These are phyloP conservation scores for Drosophila athabasca DNA, from an alignment of 1,140 invertebrate species.

Conservation along the genomic window DNA sequence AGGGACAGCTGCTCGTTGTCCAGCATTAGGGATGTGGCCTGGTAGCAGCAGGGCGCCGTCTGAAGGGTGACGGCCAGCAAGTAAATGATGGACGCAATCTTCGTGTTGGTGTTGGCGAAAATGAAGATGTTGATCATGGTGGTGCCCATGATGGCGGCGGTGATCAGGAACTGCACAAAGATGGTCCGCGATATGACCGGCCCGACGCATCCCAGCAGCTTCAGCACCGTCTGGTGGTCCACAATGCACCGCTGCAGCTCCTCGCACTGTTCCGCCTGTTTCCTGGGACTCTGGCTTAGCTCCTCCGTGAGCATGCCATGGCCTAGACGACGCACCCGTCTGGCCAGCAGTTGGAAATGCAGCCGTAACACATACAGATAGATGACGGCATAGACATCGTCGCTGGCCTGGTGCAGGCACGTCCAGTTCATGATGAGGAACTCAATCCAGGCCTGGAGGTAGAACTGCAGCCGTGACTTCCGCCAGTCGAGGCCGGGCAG, in stretches of 20 bases:
- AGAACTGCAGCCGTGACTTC: slow-evolving; percentile 34
- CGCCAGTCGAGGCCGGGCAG: slow-evolving; percentile 48
- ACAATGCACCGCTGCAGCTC: slow-evolving; percentile 48
- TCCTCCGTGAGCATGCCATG: not conserved
- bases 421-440: slow-evolving; percentile 53
- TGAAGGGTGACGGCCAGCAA: slow-evolving; percentile 52
- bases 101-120: slow-evolving; percentile 52
- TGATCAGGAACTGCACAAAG: slow-evolving; percentile 63
- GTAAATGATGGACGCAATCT: slow-evolving; percentile 50
- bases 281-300: not conserved
- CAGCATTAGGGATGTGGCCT: slow-evolving; percentile 45
- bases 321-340: slow-evolving; percentile 26
- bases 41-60: slow-evolving; percentile 59
- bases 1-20: slow-evolving; percentile 47
- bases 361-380: slow-evolving; percentile 46
- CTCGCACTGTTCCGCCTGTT: slow-evolving; percentile 38
- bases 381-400: slow-evolving; percentile 60
- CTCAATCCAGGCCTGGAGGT: slow-evolving; percentile 45
- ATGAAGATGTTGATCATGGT: slow-evolving; percentile 64
- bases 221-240: slow-evolving; percentile 54
- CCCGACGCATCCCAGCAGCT: slow-evolving; percentile 33
- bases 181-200: slow-evolving; percentile 63
- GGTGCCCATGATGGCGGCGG: slow-evolving; percentile 51
- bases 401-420: slow-evolving; percentile 59
- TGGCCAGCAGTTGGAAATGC: slow-evolving; percentile 44